Evolutionary conservation across 2,797 vertebrate genomes (phyloP).

Genomic region (Psittacula echo): DNA sequence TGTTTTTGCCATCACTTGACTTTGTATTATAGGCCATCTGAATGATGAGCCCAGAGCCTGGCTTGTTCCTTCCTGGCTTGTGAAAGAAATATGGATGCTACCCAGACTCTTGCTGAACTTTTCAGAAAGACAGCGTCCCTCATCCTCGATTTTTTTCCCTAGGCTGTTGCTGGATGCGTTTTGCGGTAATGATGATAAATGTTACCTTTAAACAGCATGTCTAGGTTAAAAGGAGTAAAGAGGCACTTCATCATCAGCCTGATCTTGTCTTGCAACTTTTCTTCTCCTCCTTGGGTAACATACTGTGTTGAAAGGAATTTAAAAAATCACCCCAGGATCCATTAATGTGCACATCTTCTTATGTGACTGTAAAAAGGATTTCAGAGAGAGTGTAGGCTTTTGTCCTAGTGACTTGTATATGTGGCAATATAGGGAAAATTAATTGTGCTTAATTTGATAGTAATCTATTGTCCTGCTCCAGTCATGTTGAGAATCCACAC

Average conservation of each 20-base stretch:
- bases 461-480: conserved; percentile 24
- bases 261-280: conserved; percentile 34
- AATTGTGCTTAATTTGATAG: conserved; percentile 41
- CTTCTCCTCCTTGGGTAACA: conserved; percentile 22
- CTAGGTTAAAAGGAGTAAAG: conserved; percentile 42
- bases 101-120: conserved; percentile 37
- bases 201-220: conserved; percentile 9
- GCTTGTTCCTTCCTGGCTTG: neutral
- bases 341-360: conserved; percentile 7
- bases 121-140: neutral
- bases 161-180: conserved; percentile 4
- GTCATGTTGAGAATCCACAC: neutral
- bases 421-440: conserved; percentile 47
- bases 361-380: conserved; percentile 48
- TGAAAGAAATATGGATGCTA: conserved; percentile 19
- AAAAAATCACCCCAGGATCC: neutral
- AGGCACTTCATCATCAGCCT: conserved; percentile 23
- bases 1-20: conserved; percentile 66
- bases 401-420: conserved; percentile 51
- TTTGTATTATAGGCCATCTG: neutral
- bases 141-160: conserved; percentile 5
- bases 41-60: neutral
- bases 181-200: neutral
- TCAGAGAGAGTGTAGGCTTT: conserved; percentile 47
- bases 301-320: neutral